Base-by-base conservation (phyloP, 2,113 vertebrate genomes). In the Macrotis lagotis region DNA sequence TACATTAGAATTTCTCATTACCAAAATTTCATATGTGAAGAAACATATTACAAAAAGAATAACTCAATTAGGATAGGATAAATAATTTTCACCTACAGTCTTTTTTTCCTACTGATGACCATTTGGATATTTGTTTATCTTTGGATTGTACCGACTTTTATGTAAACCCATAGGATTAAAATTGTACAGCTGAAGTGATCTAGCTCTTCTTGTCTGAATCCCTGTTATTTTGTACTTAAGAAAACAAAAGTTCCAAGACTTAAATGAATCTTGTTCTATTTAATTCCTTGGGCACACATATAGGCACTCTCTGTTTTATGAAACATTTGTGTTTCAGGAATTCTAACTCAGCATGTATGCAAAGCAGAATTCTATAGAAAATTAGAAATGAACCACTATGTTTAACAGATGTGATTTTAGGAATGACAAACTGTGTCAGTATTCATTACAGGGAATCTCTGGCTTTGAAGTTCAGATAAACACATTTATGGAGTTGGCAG, bases 391-490 rank as follows among this genome's bases (percentile, higher is more conserved):
- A 83, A 44, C 16, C 6, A 74, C 37, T 19, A 24, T 22, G 31
- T n/a, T 44, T 44, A 83, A 44, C 19, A 44, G 66, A 83, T 83
- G 37, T 44, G 2, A 83, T 83, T 83, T 83, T 44, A 22, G 19
- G 19, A 83, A 44, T 83, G n/a, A 83, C 5, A 83, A 74, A 19
- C 37, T n/a, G 66, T 7, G 37, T 44, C 11, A 37, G n/a, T 24
- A 44, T 83, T 44, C 66, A 88, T 96, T 96, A 90, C 93, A 99
- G 98, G 98, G 98, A 50, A 98, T 96, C 0, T 95, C 91, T 94
- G 98, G 98, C 12, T 99, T 99, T 95, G 98, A 98, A 91, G 96
- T 92, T 83, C 98, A 98, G 97, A 97, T 98, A 88, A 98, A 98
- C 95, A 98, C 94, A 95, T 98, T 98, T 88, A 95, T 98, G 89